Evolutionary conservation across 1,140 invertebrate genomes (phyloP), one percentile per base, ranked within the genome.

Genomic region (Oryzaephilus surinamensis): DNA sequence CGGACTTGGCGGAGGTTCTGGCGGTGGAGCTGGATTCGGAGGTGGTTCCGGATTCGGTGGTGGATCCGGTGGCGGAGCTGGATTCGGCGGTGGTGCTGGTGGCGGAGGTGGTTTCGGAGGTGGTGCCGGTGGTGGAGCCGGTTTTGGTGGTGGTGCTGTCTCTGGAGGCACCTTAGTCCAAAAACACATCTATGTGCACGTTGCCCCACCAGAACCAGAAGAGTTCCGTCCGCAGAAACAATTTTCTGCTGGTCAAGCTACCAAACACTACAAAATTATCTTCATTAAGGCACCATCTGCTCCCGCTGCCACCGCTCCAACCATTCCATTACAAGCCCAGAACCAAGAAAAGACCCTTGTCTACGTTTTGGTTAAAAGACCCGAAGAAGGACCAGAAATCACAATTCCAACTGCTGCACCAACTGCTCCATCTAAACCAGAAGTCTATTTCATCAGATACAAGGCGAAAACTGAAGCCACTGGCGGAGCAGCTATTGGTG

Each of bases 371-470:
- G 81, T 87, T 40, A 87, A 87, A 75, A 84, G 79, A 62, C 84
- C 81, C 46, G 80, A 87, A 59, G 81, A 85, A 32, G 76, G 76
- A 36, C 80, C 79, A 46, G 79, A 84, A 52, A 76, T 88, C 62
- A 69, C 67, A 50, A 73, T 88, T 38, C 81, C 81, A 8, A 79
- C 80, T 6, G 67, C 76, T 16, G 72, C 77, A 1, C 83, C 83
- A 4, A 86, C 82, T 26, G 78, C 82, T 51, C 82, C 82, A 27
- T 77, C 77, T 61, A 87, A 87, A 72, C 83, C 83, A 18, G 84
- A 87, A 68, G 84, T 88, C 28, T 86, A 86, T 74, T 88, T 88
- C 73, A 88, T 88, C 73, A 77, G 82, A 43, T 88, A 88, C 77
- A 85, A 86, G 74, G 83, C 83, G 49, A 80, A 84, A 64, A 73